Evolutionary conservation across 1,140 invertebrate species (phyloP).

Genomic region (Trichonephila clavata): DNA sequence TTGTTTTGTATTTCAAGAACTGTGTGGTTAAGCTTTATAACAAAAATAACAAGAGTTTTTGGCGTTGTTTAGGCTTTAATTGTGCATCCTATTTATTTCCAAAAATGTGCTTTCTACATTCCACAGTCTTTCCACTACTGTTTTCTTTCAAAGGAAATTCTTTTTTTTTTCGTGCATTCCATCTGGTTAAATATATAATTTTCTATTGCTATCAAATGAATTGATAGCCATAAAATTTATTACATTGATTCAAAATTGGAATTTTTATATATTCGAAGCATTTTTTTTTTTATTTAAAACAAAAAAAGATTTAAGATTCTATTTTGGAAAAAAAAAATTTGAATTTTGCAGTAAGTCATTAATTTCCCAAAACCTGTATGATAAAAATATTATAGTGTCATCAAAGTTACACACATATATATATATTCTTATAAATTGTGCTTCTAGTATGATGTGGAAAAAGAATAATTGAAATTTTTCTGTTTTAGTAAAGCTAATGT

Average conservation of each 20-base stretch:
- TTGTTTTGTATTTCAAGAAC: slow-evolving; percentile 14
- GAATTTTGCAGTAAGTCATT: not conserved
- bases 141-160: slow-evolving; percentile 26
- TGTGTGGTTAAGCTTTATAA: not conserved
- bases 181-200: not conserved
- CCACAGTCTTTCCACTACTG: slow-evolving; percentile 23
- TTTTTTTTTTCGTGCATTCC: slow-evolving; percentile 36
- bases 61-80: not conserved
- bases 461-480: not conserved
- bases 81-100: not conserved
- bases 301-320: not conserved
- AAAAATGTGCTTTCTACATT: slow-evolving; percentile 30
- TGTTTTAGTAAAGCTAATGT: too few relatives aligned
- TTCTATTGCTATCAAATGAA: too few relatives aligned
- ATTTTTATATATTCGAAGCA: not conserved
- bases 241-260: not conserved
- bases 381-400: not conserved
- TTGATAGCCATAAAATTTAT: not conserved
- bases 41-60: not conserved
- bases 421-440: not conserved
- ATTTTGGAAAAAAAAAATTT: not conserved
- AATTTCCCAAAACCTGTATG: not conserved
- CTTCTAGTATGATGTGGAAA: slow-evolving; percentile 31
- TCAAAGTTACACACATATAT: not conserved
- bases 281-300: not conserved